A percentile compares a stretch with the other conserved stretches of the same genome.
phyloP scores from a whole-genome alignment of 2,888 invertebrate genomes.

The Leptopilina drosophilae region DNA sequence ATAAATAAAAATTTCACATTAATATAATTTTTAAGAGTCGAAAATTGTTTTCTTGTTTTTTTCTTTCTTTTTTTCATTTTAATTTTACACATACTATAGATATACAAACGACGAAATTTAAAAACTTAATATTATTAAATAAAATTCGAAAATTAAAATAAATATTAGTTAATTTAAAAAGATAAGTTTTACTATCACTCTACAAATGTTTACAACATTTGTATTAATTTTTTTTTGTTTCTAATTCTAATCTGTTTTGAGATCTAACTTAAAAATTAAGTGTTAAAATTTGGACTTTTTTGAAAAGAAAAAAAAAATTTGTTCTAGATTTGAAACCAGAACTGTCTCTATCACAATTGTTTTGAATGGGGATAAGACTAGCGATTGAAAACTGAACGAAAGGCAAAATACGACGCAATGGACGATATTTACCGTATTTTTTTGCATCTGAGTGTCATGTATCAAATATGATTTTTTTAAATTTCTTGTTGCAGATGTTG shows the following conservation, averaged over 20 bases:
- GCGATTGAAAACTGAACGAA: conserved; percentile 35
- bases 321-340: conserved; percentile 32
- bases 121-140: conserved; percentile 5
- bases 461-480: conserved; percentile 31
- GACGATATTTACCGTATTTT: conserved; percentile 18
- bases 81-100: not conserved
- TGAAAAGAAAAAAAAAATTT: not conserved
- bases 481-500: conserved; percentile 19
- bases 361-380: conserved; percentile 33
- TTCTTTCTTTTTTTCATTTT: no score
- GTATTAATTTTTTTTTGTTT: conserved; percentile 10
- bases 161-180: conserved; percentile 19
- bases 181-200: conserved; percentile 44
- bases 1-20: not conserved
- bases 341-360: conserved; percentile 32
- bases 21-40: not conserved
- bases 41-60: no score
- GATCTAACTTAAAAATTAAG: conserved; percentile 20
- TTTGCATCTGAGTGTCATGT: conserved; percentile 15
- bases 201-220: conserved; percentile 47
- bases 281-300: not conserved
- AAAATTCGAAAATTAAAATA: conserved; percentile 30
- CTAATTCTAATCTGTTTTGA: conserved; percentile 9
- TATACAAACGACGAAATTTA: conserved; percentile 46
- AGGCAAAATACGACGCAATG: conserved; percentile 37